Evolutionary conservation across 2,113 vertebrate species (phyloP), one percentile per base, ranked within the genome.

Genomic region (Callopanchax toddi): DNA sequence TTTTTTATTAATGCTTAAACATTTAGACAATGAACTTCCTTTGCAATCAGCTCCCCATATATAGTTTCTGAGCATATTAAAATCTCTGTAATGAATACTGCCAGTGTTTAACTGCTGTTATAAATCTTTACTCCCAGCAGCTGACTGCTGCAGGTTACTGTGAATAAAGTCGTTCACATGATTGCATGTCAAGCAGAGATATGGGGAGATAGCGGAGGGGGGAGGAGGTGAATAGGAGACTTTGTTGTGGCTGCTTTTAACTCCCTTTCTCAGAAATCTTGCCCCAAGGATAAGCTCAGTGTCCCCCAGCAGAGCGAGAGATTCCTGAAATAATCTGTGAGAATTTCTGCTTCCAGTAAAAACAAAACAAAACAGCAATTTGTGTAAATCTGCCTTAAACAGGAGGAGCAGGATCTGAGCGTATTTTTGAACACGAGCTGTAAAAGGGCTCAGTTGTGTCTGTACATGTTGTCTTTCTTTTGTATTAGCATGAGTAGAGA

Each of bases 181-280:
- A 21, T n/a, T 17, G 37, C 49, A 49, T 44, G 58, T 67, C n/a
- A 57, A 42, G 20, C 43, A 39, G 44, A 42, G 51, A 70, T 18
- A 36, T 3, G 51, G 11, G 49, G 15, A 39, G 45, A 36, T 56
- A n/a, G 55, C 34, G 18, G 6, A 3, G 18, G 26, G 55, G 37
- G 21, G 29, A 11, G 48, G 56, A 22, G 17, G 54, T 20, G 40
- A 34, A 29, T 23, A 22, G 11, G 9, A 34, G 17, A 26, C 58
- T 83, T 78, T 84, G 66, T 77, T 78, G 76, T 78, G 32, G 57
- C 44, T 60, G 37, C 43, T 56, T 60, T 75, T 37, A 26, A 81
- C 70, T 71, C 78, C 67, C 22, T 82, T 89, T 89, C 88, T 85
- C 85, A 83, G 85, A 90, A 90, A 80, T 72, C 75, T 66, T 76